A percentile compares a stretch with the other conserved stretches of the same genome.
Conservation (phyloP, 2,888 invertebrate species). For the Chelonus formosanus region DNA sequence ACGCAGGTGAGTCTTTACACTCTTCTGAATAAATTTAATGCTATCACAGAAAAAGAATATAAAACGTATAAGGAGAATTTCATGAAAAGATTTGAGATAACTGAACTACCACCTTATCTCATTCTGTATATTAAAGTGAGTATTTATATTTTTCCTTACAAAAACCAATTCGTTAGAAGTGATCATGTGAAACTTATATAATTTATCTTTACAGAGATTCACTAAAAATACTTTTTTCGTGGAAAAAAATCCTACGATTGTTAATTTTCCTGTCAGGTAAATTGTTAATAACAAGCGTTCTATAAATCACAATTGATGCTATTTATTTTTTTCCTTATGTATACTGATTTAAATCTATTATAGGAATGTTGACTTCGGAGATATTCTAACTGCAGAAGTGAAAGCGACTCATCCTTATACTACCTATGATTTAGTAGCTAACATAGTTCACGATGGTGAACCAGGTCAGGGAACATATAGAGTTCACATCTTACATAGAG, state of each 20-base stretch:
- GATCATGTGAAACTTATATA: not conserved
- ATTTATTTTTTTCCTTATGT: too few species aligned
- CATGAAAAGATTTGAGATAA: conserved; percentile 95
- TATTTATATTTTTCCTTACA: not conserved
- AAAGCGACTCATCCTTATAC: conserved; percentile 80
- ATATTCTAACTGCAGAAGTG: conserved; percentile 87
- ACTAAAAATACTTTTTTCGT: conserved; percentile 99
- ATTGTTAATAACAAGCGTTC: conserved; percentile 50
- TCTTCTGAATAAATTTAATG: conserved; percentile 95
- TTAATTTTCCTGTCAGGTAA: conserved; percentile 99
- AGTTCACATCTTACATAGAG: conserved; percentile 90
- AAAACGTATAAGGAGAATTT: conserved; percentile 99
- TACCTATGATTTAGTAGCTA: conserved; percentile 96
- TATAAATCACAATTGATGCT: too few species aligned
- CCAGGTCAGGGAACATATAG: conserved; percentile 94
- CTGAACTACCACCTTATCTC: conserved; percentile 90
- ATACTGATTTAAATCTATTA: conserved; percentile 46
- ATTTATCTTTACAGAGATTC: conserved; percentile 74
- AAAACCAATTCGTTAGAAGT: too few species aligned
- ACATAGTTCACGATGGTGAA: conserved; percentile 98
- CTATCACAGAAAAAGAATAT: conserved; percentile 94
- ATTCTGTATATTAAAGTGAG: conserved; percentile 90
- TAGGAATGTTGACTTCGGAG: conserved; percentile 97
- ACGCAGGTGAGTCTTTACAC: conserved; percentile 90
- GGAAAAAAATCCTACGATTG: conserved; percentile 99